A percentile compares a stretch with the other conserved stretches of the same genome.
Conservation (phyloP, 2,888 invertebrate species). For the Argyra leucocephala region DNA sequence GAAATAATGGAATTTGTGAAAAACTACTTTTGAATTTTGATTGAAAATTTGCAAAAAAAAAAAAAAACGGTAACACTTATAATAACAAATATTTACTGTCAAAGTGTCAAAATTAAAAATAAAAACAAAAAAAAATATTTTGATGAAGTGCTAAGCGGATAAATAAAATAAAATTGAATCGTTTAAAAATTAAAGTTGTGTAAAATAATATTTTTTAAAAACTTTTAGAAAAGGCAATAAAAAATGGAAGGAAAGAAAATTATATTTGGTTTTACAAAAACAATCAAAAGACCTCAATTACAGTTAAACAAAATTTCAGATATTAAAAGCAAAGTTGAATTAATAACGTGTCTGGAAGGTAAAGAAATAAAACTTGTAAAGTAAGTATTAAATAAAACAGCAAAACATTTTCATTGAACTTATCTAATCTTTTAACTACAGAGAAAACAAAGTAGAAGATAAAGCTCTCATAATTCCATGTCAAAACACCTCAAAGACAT, state of each 20-base stretch:
- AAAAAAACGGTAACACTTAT: too few relatives aligned
- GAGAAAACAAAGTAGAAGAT: conserved; percentile 33
- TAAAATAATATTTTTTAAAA: neutral
- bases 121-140: too few relatives aligned
- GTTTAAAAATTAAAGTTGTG: neutral
- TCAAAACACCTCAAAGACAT: conserved; percentile 49
- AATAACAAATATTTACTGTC: too few relatives aligned
- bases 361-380: conserved; percentile 65
- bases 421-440: conserved; percentile 37
- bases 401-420: too few relatives aligned
- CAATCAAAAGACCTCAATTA: conserved; percentile 48
- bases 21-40: too few relatives aligned
- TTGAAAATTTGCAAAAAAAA: too few relatives aligned
- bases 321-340: conserved; percentile 51
- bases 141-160: neutral
- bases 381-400: too few relatives aligned
- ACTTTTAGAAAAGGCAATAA: conserved; percentile 16
- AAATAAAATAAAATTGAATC: neutral
- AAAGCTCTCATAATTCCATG: conserved; percentile 59
- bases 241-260: conserved; percentile 62
- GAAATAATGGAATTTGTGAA: too few relatives aligned
- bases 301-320: conserved; percentile 34
- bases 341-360: conserved; percentile 68
- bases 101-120: too few relatives aligned
- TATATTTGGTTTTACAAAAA: conserved; percentile 71